Percentiles rank a stretch among this genome's conserved stretches.
Conservation (phyloP, 2,113 vertebrate species). For the Tichodroma muraria region DNA sequence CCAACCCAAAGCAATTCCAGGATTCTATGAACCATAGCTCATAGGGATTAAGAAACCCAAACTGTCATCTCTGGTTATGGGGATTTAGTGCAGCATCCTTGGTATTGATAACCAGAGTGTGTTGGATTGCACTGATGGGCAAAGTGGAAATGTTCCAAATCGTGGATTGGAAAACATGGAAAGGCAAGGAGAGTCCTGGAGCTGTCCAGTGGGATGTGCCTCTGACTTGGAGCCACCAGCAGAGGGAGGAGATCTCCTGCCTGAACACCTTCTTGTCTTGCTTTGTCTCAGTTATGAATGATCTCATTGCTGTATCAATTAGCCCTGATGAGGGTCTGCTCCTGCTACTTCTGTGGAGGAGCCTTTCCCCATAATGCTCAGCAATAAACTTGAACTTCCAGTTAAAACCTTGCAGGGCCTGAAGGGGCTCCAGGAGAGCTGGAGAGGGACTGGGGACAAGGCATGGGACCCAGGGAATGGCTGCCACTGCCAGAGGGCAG, state of each 20-base stretch:
- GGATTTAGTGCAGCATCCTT: not conserved
- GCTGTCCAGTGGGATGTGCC: not conserved
- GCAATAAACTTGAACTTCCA: not conserved
- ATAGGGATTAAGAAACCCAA: not conserved
- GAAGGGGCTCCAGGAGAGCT: not conserved
- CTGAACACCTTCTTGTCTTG: not conserved
- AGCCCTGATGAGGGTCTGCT: not conserved
- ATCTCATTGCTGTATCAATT: not conserved
- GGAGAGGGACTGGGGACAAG: not conserved
- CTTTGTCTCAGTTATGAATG: not conserved
- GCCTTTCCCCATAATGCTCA: not conserved
- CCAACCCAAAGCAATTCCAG: not conserved
- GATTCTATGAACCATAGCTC: not conserved
- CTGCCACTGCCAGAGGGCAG: not conserved
- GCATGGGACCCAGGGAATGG: not conserved
- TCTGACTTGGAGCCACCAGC: slow-evolving; percentile 14
- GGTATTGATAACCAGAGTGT: not conserved
- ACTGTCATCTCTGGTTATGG: not conserved
- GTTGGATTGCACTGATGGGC: not conserved
- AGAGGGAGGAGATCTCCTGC: slow-evolving; percentile 12
- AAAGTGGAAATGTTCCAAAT: not conserved
- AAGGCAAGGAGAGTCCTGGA: not conserved
- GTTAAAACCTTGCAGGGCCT: rapidly evolving
- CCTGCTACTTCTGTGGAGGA: not conserved
- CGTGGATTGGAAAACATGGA: not conserved